Base-by-base conservation (phyloP, 2,797 vertebrate genomes). In the Distichodus sexfasciatus region DNA sequence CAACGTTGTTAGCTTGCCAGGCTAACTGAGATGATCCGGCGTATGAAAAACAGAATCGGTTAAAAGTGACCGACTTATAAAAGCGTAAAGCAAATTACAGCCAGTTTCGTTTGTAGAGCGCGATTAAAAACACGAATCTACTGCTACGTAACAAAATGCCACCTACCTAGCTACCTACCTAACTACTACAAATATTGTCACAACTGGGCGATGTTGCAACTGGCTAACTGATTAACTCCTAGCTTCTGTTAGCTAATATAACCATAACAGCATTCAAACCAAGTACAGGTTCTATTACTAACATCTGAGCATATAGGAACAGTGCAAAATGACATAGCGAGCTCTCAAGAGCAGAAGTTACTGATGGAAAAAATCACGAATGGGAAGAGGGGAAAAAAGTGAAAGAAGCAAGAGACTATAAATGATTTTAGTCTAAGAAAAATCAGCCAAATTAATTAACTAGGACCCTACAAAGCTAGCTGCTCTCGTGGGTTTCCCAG, bases 241-340 rank as follows among this genome's bases (percentile, higher is more conserved):
- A 86, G 81, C 85, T 69, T 84, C 81, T 90, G 90, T 92, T 92
- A 91, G 87, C 89, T 91, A 84, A 89, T 81, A 83, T 85, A 89
- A 72, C 85, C 87, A 82, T 72, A 79, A 84, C 83, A 86, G 79
- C 55, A 71, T 77, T 82, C 76, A 75, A 82, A 82, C 79, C 85
- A 83, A 83, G 83, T 85, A 76, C 88, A 80, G 83, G 87, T 85
- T 82, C 85, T 87, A 67, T 78, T 51, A 76, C 38, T 82, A 79
- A 66, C 79, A 87, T 87, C 86, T 81, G 74, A 85, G 80, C 67
- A 76, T 48, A 77, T 40, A 86, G 81, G 84, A 70, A 76, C 83
- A 71, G 80, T 82, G 71, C 85, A 79, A 83, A 89, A 85, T 75
- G 85, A 84, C 90, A 92, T 91, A 76, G 87, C 86, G 81, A 81